These are phyloP conservation scores for Halocynthia aurantium DNA, from an alignment of 23 tunicate species.

Conservation along the genomic window DNA sequence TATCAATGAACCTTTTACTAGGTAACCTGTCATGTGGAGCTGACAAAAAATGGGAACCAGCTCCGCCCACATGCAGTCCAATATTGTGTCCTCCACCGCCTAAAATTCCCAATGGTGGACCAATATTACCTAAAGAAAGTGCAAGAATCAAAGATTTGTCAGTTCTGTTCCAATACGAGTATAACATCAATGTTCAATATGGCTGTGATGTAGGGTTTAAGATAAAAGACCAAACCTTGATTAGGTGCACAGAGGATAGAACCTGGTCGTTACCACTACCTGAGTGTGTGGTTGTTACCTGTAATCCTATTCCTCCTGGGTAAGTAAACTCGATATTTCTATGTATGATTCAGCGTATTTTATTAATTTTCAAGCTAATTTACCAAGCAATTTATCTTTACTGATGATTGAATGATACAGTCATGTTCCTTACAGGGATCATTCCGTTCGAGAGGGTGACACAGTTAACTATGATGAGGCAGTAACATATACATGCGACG, in stretches of 20 bases:
- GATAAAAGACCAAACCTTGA: background rate
- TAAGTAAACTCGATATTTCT: background rate
- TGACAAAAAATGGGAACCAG: slow-evolving; percentile 27
- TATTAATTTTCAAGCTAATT: too few species aligned
- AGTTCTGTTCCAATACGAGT: too few species aligned
- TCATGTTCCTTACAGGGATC: background rate
- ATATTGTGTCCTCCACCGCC: slow-evolving; percentile 61
- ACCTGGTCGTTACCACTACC: slow-evolving; percentile 6
- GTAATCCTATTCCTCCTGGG: slow-evolving; percentile 16
- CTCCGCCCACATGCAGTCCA: slow-evolving; percentile 55
- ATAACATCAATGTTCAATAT: too few species aligned
- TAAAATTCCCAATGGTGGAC: too few species aligned
- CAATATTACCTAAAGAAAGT: too few species aligned
- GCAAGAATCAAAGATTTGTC: too few species aligned
- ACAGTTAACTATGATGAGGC: background rate
- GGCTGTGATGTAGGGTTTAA: slow-evolving; percentile 7
- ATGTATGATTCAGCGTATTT: too few species aligned
- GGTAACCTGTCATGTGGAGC: slow-evolving; percentile 22
- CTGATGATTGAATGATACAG: too few species aligned
- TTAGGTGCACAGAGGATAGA: slow-evolving; percentile 7
- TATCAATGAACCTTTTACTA: too few species aligned
- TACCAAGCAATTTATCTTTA: too few species aligned
- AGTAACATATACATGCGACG: slow-evolving; percentile 48
- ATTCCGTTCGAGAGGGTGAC: background rate
- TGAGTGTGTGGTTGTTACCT: slow-evolving; percentile 7